A percentile compares a stretch with the other conserved stretches of the same genome.
Conservation (phyloP, 30 jellyfish, hydroid and myxozoan genomes). For the Pseudorhiza aurosa region DNA sequence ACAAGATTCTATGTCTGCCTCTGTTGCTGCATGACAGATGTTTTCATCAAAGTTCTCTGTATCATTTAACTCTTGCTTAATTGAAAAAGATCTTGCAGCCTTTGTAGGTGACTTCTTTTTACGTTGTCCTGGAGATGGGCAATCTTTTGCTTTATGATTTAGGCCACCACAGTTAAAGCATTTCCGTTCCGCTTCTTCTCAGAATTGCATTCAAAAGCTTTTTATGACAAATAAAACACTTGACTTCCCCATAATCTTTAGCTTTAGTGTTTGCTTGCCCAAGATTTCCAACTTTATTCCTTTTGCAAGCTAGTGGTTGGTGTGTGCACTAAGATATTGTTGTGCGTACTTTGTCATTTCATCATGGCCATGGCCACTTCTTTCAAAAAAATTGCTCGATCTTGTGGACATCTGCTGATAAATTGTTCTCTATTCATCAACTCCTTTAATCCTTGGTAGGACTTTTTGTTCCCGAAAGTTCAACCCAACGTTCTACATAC, state of each 20-base stretch:
- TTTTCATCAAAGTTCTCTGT: slow-evolving; percentile 19
- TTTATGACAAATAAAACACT: slow-evolving; percentile 17
- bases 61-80: slow-evolving; percentile 6
- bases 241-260: slow-evolving; percentile 25
- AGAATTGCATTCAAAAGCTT: slow-evolving; percentile 35
- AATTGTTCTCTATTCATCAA: slow-evolving; percentile 36
- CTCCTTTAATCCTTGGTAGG: slow-evolving; percentile 44
- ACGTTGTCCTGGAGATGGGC: slow-evolving; percentile 59
- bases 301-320: slow-evolving; percentile 16
- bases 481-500: slow-evolving; percentile 48
- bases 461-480: slow-evolving; percentile 35
- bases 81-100: slow-evolving; percentile 28
- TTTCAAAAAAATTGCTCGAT: slow-evolving; percentile 21
- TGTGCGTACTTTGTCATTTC: slow-evolving; percentile 46
- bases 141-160: slow-evolving; percentile 42
- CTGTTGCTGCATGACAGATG: slow-evolving; percentile 27
- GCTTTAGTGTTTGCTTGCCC: slow-evolving; percentile 4
- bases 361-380: slow-evolving; percentile 1
- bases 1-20: slow-evolving; percentile 24
- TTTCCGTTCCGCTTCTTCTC: slow-evolving; percentile 34
- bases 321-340: slow-evolving; percentile 48
- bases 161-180: slow-evolving; percentile 35
- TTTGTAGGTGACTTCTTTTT: slow-evolving; percentile 48
- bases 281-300: slow-evolving; percentile 33
- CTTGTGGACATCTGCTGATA: slow-evolving; percentile 39